phyloP scores from a whole-genome alignment of 2,113 vertebrate species.

The Nycticebus coucang region DNA sequence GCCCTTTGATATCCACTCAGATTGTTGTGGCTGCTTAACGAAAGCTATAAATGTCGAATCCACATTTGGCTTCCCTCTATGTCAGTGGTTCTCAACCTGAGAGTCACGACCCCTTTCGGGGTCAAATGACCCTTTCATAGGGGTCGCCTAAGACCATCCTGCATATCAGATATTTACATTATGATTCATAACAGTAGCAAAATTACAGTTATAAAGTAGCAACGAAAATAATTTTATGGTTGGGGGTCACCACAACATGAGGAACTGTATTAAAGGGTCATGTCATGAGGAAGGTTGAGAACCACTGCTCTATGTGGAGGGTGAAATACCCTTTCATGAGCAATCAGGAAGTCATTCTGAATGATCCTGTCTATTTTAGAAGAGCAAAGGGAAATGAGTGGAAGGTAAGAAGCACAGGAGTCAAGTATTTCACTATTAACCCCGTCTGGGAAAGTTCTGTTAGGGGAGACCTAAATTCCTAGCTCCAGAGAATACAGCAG shows the following conservation, averaged over 20 bases:
- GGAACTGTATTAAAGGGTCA: too few relatives aligned
- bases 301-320: neutral
- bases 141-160: too few relatives aligned
- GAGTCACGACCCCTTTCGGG: too few relatives aligned
- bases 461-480: neutral
- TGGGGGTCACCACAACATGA: too few relatives aligned
- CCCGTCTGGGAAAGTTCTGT: neutral
- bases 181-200: too few relatives aligned
- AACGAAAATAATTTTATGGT: too few relatives aligned
- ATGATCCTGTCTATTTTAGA: constrained; percentile 14
- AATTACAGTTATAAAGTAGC: too few relatives aligned
- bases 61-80: neutral
- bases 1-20: neutral
- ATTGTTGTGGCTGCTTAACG: neutral
- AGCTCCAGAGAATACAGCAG: neutral
- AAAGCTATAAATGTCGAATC: neutral
- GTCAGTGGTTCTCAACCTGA: too few relatives aligned
- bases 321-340: neutral
- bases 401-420: neutral
- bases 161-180: too few relatives aligned
- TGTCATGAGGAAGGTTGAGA: too few relatives aligned
- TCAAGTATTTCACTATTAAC: neutral
- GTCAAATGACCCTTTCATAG: too few relatives aligned
- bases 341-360: neutral
- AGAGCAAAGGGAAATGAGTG: neutral